A percentile compares a stretch with the other conserved stretches of the same genome.
Conservation (phyloP, 1,140 invertebrate genomes). For the Drosophila pachea region DNA sequence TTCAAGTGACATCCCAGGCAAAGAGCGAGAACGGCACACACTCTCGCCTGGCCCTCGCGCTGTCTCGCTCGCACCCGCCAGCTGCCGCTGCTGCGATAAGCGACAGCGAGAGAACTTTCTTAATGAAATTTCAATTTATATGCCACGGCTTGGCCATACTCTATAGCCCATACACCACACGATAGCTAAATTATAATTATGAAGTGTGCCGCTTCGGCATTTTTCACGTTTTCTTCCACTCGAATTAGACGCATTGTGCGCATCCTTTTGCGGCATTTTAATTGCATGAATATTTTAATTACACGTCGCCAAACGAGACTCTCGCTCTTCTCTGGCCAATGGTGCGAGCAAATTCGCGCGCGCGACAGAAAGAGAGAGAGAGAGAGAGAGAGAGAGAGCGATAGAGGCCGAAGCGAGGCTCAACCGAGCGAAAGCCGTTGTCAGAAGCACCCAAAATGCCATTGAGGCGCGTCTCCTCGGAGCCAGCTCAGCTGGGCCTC, state of each 20-base stretch:
- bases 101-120: constrained; percentile 57
- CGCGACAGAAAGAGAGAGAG: constrained; percentile 1
- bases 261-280: constrained; percentile 49
- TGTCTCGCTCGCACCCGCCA: not conserved
- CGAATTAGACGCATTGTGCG: constrained; percentile 33
- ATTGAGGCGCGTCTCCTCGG: no score
- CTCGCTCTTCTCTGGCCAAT: constrained; percentile 15
- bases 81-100: constrained; percentile 17
- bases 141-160: constrained; percentile 30
- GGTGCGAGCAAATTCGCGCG: constrained; percentile 25
- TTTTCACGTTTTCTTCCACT: constrained; percentile 4
- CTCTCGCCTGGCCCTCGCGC: not conserved
- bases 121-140: constrained; percentile 76
- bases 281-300: constrained; percentile 74
- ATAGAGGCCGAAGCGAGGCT: no score
- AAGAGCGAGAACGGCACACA: constrained; percentile 5
- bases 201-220: constrained; percentile 29
- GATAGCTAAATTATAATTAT: constrained; percentile 69
- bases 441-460: constrained; percentile 14
- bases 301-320: constrained; percentile 47
- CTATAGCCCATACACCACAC: constrained; percentile 34
- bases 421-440: constrained; percentile 12
- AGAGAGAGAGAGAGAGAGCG: not conserved
- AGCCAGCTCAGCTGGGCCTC: no score
- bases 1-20: constrained; percentile 46